Evolutionary conservation across 2,888 invertebrate genomes (phyloP).

Genomic region (Melieria picta): DNA sequence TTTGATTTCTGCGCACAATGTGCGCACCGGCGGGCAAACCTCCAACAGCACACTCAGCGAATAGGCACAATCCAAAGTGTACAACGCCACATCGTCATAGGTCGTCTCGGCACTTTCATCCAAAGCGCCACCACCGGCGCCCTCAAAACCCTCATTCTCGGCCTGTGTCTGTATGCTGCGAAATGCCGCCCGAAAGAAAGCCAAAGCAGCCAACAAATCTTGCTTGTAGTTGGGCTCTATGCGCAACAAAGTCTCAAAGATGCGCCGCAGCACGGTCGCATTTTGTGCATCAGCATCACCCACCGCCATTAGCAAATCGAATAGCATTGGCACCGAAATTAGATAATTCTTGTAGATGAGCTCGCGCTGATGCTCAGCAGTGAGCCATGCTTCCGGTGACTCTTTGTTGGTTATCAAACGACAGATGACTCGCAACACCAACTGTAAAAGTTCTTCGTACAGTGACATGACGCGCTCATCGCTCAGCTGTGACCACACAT

Average conservation of each 20-base stretch:
- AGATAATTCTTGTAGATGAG: conserved; percentile 83
- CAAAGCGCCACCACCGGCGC: conserved; percentile 52
- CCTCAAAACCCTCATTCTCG: conserved; percentile 61
- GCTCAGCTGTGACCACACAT: conserved; percentile 62
- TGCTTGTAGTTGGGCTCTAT: conserved; percentile 70
- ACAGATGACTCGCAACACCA: conserved; percentile 77
- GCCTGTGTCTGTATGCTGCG: conserved; percentile 59
- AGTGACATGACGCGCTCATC: conserved; percentile 67
- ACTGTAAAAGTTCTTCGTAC: conserved; percentile 72
- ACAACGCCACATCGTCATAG: conserved; percentile 75
- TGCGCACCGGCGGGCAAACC: conserved; percentile 71
- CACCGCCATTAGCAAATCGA: conserved; percentile 81
- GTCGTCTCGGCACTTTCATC: conserved; percentile 57
- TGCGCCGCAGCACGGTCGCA: conserved; percentile 69
- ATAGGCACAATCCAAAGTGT: conserved; percentile 76
- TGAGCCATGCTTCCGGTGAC: conserved; percentile 77
- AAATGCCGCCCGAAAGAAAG: conserved; percentile 69
- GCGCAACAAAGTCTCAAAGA: conserved; percentile 74
- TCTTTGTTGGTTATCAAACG: conserved; percentile 84
- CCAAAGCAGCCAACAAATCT: conserved; percentile 70
- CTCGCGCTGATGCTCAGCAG: conserved; percentile 73
- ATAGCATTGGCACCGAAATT: conserved; percentile 83
- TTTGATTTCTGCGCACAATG: conserved; percentile 70
- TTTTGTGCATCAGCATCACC: conserved; percentile 75
- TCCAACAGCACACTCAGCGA: conserved; percentile 77